These are phyloP conservation scores for Pterocles burchelli DNA, from an alignment of 2,113 vertebrate genomes.

Conservation along the genomic window DNA sequence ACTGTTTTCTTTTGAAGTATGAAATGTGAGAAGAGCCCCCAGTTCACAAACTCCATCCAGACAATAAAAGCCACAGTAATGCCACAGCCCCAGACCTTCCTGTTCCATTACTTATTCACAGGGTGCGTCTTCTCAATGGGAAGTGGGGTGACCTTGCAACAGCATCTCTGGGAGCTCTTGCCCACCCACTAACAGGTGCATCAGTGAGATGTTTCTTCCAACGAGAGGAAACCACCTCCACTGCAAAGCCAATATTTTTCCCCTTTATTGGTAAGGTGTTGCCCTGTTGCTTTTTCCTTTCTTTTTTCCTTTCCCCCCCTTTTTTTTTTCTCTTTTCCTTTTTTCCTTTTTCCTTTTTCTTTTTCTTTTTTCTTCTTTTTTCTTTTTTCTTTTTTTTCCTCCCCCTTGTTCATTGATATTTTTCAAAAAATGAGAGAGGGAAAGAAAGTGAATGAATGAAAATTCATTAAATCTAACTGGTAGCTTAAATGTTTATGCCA, in stretches of 20 bases:
- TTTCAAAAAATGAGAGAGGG: not conserved
- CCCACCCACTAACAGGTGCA: not conserved
- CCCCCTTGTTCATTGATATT: not conserved
- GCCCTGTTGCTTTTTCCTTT: not conserved
- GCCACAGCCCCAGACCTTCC: not conserved
- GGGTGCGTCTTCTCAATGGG: not conserved
- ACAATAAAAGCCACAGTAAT: not conserved
- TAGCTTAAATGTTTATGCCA: slow-evolving; percentile 48
- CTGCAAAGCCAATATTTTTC: not conserved
- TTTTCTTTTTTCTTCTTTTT: not conserved
- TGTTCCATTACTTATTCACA: accelerated
- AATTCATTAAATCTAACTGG: not conserved
- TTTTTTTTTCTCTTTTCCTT: too few relatives aligned
- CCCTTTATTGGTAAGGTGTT: not conserved
- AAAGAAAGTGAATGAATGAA: slow-evolving; percentile 34
- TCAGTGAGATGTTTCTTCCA: not conserved
- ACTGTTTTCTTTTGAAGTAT: not conserved
- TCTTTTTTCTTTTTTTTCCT: not conserved
- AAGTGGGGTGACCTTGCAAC: not conserved
- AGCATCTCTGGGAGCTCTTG: not conserved
- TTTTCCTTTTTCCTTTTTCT: not conserved
- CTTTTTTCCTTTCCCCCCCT: not conserved
- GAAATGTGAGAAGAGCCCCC: not conserved
- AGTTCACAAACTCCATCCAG: not conserved
- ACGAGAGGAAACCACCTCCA: not conserved